A percentile compares a stretch with the other conserved stretches of the same genome.
Evolutionary conservation across 1,140 invertebrate species (phyloP).

Genomic region (Trichonephila clavata): DNA sequence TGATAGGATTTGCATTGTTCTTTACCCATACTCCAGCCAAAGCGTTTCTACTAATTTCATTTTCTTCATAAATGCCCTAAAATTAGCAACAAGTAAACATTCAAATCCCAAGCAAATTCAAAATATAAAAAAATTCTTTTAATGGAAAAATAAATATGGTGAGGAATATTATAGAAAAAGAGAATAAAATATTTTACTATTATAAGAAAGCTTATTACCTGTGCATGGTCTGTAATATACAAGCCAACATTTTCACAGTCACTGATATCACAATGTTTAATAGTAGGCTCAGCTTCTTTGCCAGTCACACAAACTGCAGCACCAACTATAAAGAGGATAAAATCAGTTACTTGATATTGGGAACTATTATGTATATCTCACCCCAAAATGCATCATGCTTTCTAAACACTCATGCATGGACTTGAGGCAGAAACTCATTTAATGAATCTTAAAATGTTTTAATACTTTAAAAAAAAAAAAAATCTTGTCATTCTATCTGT

Average conservation of each 20-base stretch:
- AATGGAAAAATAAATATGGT: background rate
- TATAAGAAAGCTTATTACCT: constrained; percentile 80
- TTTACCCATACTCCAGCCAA: constrained; percentile 99
- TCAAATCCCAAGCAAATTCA: background rate
- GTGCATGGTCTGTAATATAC: constrained; percentile 96
- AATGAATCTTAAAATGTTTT: too few species aligned
- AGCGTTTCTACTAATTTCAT: constrained; percentile 98
- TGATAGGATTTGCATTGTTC: constrained; percentile 99
- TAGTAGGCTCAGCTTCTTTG: constrained; percentile 86
- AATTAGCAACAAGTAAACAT: background rate
- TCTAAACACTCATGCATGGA: too few species aligned
- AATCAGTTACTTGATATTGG: background rate
- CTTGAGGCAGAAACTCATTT: too few species aligned
- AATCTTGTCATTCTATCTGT: too few species aligned
- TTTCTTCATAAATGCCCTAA: constrained; percentile 95
- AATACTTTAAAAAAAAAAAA: too few species aligned
- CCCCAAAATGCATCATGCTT: too few species aligned
- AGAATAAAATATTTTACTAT: background rate
- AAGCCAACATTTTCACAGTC: constrained; percentile 97
- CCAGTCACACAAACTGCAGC: constrained; percentile 94
- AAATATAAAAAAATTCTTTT: background rate
- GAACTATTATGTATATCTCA: too few species aligned
- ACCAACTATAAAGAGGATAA: constrained; percentile 87
- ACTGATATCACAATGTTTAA: constrained; percentile 97
- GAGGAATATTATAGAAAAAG: background rate